Conservation (phyloP, 2,888 invertebrate genomes). For the Alviniconcha strummeri region DNA sequence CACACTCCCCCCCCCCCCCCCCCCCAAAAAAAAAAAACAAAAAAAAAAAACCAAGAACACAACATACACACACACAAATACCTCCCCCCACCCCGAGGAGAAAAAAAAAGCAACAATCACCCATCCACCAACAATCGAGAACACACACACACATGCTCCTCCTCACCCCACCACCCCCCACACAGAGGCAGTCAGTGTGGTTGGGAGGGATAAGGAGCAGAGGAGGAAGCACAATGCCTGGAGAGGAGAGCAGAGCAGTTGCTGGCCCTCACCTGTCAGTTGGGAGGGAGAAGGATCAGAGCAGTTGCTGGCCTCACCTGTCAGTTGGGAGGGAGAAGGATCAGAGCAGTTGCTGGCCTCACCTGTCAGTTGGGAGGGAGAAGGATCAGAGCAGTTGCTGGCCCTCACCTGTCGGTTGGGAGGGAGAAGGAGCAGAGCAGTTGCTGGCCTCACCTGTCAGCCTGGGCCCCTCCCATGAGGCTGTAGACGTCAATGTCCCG, state of each 20-base stretch:
- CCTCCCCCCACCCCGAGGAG: neutral
- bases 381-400: too few relatives aligned
- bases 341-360: too few relatives aligned
- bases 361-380: constrained; percentile 27
- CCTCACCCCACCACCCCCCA: too few relatives aligned
- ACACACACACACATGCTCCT: neutral
- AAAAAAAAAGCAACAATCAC: neutral
- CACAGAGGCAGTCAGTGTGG: neutral
- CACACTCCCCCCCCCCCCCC: too few relatives aligned
- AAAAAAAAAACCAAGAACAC: neutral
- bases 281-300: too few relatives aligned
- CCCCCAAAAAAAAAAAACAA: neutral
- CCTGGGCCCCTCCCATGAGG: constrained; percentile 48
- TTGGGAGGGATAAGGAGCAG: too few relatives aligned
- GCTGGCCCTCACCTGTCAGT: constrained; percentile 57
- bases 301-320: too few relatives aligned
- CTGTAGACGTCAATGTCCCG: constrained; percentile 58
- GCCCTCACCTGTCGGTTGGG: constrained; percentile 38
- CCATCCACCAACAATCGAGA: neutral
- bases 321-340: too few relatives aligned
- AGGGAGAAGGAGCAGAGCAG: too few relatives aligned
- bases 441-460: constrained; percentile 50
- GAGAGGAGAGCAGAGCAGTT: too few relatives aligned
- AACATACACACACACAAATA: neutral
- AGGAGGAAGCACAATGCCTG: too few relatives aligned